Evolutionary conservation across 2,888 invertebrate genomes (phyloP).

Genomic region (Thereva unica): DNA sequence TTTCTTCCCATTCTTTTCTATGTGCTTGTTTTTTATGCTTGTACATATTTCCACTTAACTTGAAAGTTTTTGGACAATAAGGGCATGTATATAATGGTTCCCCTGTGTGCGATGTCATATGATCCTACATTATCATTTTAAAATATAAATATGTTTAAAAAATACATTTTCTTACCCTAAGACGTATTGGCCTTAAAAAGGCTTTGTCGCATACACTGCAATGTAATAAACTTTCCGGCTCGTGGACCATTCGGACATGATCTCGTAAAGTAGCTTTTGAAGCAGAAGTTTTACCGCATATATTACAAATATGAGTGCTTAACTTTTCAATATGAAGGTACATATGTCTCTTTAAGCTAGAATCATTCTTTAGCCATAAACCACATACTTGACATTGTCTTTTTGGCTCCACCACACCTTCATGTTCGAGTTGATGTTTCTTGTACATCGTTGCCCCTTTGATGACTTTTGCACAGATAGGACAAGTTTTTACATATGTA

Average conservation of each 20-base stretch:
- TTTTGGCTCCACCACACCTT: slow-evolving; percentile 50
- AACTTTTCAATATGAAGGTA: slow-evolving; percentile 51
- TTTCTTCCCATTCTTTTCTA: slow-evolving; percentile 53
- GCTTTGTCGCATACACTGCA: slow-evolving; percentile 55
- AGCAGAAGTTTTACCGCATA: slow-evolving; percentile 54
- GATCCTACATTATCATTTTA: slow-evolving; percentile 48
- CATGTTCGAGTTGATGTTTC: slow-evolving; percentile 53
- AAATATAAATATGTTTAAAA: neutral
- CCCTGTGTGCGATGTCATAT: slow-evolving; percentile 57
- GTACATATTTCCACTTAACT: slow-evolving; percentile 57
- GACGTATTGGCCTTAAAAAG: slow-evolving; percentile 53
- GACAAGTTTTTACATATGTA: slow-evolving; percentile 53
- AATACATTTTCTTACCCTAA: slow-evolving; percentile 47
- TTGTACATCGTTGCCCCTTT: slow-evolving; percentile 53
- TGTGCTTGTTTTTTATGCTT: slow-evolving; percentile 56
- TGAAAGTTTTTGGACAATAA: slow-evolving; percentile 56
- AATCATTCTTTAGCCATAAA: slow-evolving; percentile 54
- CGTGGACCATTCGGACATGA: slow-evolving; percentile 55
- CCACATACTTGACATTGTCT: slow-evolving; percentile 55
- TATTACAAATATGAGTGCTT: slow-evolving; percentile 50
- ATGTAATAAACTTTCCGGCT: slow-evolving; percentile 50
- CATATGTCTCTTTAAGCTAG: slow-evolving; percentile 54
- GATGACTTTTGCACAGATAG: slow-evolving; percentile 56
- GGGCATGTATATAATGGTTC: slow-evolving; percentile 56
- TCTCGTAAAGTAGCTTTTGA: slow-evolving; percentile 54